A percentile compares a stretch with the other conserved stretches of the same genome.
Evolutionary conservation across 2,888 invertebrate species (phyloP).

Genomic region (Cacoxenus indagator): DNA sequence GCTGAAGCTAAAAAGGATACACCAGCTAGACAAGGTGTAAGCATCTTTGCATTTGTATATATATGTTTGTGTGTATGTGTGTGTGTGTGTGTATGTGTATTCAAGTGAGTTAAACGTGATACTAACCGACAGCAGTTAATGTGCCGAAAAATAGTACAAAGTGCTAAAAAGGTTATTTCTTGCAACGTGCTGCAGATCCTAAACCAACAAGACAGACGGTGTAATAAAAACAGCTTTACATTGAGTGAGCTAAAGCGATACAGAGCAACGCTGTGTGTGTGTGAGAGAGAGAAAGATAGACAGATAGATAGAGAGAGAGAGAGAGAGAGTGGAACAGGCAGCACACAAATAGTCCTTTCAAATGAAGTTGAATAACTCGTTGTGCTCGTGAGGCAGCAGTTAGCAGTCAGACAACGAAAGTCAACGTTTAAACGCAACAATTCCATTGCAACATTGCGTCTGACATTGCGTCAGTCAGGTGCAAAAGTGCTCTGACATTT

Average conservation of each 20-base stretch:
- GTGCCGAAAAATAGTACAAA: slow-evolving; percentile 50
- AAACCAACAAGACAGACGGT: background rate
- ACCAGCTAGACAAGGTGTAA: background rate
- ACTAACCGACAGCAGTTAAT: slow-evolving; percentile 57
- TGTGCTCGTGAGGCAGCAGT: no score
- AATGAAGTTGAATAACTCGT: no score
- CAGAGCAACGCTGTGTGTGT: no score
- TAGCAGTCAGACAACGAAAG: background rate
- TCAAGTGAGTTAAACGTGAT: slow-evolving; percentile 34
- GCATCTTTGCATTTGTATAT: background rate
- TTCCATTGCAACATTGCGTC: background rate
- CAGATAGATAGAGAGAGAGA: background rate
- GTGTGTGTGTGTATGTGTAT: background rate
- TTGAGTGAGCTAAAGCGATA: no score
- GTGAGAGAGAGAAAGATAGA: background rate
- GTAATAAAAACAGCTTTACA: no score
- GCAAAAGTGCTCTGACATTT: background rate
- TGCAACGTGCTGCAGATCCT: background rate
- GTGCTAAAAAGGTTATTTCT: slow-evolving; percentile 42
- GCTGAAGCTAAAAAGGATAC: background rate
- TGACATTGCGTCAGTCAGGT: background rate
- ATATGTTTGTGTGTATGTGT: background rate
- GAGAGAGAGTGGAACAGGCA: background rate
- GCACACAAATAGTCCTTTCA: no score
- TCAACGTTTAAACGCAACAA: background rate